These are phyloP conservation scores for Polyploca ridens DNA, from an alignment of 2,888 invertebrate species.

Conservation along the genomic window DNA sequence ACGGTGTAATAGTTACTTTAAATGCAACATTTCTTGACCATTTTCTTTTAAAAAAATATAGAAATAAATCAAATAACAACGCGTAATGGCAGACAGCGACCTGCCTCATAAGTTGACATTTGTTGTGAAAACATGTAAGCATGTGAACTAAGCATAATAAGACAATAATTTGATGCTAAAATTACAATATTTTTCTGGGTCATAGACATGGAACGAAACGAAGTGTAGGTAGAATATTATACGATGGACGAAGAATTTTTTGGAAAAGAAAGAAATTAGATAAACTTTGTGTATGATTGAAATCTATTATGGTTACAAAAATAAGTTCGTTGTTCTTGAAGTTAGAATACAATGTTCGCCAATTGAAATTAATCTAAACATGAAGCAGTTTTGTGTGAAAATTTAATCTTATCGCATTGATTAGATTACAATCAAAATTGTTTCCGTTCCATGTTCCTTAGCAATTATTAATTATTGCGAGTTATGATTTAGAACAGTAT, in stretches of 20 bases:
- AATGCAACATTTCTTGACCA: too few relatives aligned
- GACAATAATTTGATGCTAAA: too few relatives aligned
- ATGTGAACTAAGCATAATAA: too few relatives aligned
- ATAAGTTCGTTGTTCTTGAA: slow-evolving; percentile 22
- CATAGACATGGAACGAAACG: too few relatives aligned
- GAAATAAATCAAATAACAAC: too few relatives aligned
- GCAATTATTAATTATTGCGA: slow-evolving; percentile 46
- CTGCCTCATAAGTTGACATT: too few relatives aligned
- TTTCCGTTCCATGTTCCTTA: slow-evolving; percentile 50
- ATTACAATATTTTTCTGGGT: too few relatives aligned
- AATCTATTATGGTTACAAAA: slow-evolving; percentile 37
- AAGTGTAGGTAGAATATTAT: not conserved
- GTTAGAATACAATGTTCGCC: slow-evolving; percentile 25
- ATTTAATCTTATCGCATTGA: slow-evolving; percentile 67
- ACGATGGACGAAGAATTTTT: slow-evolving; percentile 36
- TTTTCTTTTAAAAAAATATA: too few relatives aligned
- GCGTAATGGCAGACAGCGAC: too few relatives aligned
- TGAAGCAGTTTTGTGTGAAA: slow-evolving; percentile 40
- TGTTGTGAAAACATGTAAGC: too few relatives aligned
- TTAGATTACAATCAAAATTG: slow-evolving; percentile 70
- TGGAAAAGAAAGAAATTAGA: slow-evolving; percentile 36
- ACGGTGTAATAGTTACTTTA: too few relatives aligned
- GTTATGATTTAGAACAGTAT: slow-evolving; percentile 62
- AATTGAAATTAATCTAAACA: slow-evolving; percentile 25
- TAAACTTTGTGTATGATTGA: slow-evolving; percentile 27